These are phyloP conservation scores for Strigamia maritima DNA, from an alignment of 2,888 invertebrate genomes.

Conservation along the genomic window DNA sequence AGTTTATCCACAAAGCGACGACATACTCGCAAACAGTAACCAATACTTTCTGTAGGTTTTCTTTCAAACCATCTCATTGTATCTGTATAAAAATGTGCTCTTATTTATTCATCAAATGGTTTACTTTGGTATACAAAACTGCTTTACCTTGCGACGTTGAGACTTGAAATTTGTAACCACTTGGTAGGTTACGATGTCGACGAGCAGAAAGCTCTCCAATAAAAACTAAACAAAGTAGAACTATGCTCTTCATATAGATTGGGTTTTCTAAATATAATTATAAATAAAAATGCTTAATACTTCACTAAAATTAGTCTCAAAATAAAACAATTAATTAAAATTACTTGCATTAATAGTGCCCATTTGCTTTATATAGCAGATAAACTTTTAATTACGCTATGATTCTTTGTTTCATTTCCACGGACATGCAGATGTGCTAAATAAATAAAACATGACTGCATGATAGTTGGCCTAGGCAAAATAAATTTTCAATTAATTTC, in stretches of 20 bases:
- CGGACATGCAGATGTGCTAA: no score
- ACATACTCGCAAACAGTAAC: neutral
- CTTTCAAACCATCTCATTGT: neutral
- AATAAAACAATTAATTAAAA: neutral
- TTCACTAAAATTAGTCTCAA: neutral
- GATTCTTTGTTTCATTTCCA: no score
- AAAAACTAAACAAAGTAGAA: neutral
- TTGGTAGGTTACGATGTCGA: neutral
- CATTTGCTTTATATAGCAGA: no score
- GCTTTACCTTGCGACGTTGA: neutral
- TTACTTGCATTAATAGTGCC: no score
- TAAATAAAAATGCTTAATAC: neutral
- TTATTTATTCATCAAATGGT: neutral
- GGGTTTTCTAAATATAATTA: neutral
- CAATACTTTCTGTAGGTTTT: neutral
- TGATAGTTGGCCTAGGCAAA: no score
- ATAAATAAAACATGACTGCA: no score
- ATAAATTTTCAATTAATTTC: no score
- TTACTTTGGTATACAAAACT: neutral
- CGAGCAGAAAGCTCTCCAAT: neutral
- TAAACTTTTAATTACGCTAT: no score
- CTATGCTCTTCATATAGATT: neutral
- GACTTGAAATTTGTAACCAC: neutral
- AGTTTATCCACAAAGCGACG: neutral
- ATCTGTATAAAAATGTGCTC: neutral